Evolutionary conservation across 1,140 invertebrate genomes (phyloP).

Genomic region (Elymnias hypermnestra): DNA sequence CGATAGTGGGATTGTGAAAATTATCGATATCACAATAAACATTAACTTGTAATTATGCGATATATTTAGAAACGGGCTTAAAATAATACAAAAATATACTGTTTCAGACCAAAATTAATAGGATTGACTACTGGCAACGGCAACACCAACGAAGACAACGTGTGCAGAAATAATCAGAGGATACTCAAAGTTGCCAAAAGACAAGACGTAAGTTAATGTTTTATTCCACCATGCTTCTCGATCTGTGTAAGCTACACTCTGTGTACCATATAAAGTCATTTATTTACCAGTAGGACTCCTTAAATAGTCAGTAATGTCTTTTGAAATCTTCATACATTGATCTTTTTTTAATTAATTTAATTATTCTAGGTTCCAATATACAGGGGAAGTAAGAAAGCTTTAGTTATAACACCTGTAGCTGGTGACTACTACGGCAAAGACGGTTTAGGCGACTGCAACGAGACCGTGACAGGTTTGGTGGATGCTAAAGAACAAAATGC

Average conservation of each 20-base stretch:
- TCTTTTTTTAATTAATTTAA: too few species aligned
- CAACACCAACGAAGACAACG: conserved; percentile 55
- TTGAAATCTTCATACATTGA: too few species aligned
- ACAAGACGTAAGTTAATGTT: conserved; percentile 60
- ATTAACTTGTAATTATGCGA: too few species aligned
- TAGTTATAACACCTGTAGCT: conserved; percentile 33
- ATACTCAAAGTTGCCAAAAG: conserved; percentile 51
- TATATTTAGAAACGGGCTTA: too few species aligned
- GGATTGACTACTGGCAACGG: conserved; percentile 53
- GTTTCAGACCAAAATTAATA: conserved; percentile 52
- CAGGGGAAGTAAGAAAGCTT: conserved; percentile 38
- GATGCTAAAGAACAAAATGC: conserved; percentile 34
- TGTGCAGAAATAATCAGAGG: conserved; percentile 49
- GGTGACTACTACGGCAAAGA: conserved; percentile 43
- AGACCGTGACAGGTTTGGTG: conserved; percentile 26
- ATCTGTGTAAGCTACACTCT: too few species aligned
- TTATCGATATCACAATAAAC: too few species aligned
- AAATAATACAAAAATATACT: too few species aligned
- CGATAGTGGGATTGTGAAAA: too few species aligned
- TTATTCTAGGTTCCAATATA: conserved; percentile 46
- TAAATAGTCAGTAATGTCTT: too few species aligned
- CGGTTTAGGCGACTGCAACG: conserved; percentile 45
- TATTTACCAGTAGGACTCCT: too few species aligned
- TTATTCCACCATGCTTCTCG: too few species aligned
- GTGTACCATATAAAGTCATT: too few species aligned